A percentile compares a stretch with the other conserved stretches of the same genome.
These are phyloP conservation scores for Luehdorfia chinensis DNA, from an alignment of 1,140 invertebrate genomes.

Conservation along the genomic window DNA sequence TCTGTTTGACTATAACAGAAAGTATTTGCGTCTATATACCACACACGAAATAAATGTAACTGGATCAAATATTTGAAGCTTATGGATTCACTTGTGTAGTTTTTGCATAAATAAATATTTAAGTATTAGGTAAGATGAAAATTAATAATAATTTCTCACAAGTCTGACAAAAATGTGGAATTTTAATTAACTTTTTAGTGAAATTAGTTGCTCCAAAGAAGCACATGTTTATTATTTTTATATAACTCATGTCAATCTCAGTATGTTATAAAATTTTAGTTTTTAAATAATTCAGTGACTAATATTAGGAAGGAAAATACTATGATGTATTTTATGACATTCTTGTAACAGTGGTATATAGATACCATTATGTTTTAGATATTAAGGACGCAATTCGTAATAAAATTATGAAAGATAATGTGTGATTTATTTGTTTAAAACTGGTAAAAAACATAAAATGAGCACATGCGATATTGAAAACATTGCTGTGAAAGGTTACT, in stretches of 20 bases:
- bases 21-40: constrained; percentile 50
- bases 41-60: constrained; percentile 55
- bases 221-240: constrained; percentile 1
- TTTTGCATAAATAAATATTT: constrained; percentile 11
- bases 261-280: background rate
- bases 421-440: constrained; percentile 44
- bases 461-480: too few relatives aligned
- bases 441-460: too few relatives aligned
- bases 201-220: constrained; percentile 2
- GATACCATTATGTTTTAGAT: constrained; percentile 41
- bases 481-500: too few relatives aligned
- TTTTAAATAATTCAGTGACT: constrained; percentile 10
- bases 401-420: constrained; percentile 51
- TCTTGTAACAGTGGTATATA: constrained; percentile 34
- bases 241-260: constrained; percentile 11
- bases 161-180: constrained; percentile 8
- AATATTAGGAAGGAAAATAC: background rate
- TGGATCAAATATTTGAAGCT: constrained; percentile 56
- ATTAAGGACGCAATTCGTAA: constrained; percentile 51
- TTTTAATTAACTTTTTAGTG: background rate
- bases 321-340: constrained; percentile 21
- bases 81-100: constrained; percentile 32
- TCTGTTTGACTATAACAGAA: constrained; percentile 64
- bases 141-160: constrained; percentile 2
- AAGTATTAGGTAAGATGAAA: constrained; percentile 15